Percentiles rank a stretch among this genome's conserved stretches.
Evolutionary conservation across 2,797 vertebrate genomes (phyloP).

Genomic region (Corythornis leucogaster): DNA sequence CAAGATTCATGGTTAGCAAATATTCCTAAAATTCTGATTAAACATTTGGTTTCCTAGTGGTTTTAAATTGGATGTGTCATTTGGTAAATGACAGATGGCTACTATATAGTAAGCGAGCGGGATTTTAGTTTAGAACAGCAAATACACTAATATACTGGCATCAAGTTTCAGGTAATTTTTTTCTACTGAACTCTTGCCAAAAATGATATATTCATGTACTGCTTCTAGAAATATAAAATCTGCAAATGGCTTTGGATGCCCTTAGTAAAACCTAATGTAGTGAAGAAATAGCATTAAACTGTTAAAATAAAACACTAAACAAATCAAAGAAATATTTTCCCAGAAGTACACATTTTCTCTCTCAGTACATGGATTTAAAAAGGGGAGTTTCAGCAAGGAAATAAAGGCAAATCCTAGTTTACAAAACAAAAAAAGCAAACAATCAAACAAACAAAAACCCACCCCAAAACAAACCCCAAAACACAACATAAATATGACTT

Average conservation of each 20-base stretch:
- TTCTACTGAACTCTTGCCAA: conserved; percentile 55
- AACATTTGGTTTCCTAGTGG: conserved; percentile 60
- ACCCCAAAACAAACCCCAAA: background rate
- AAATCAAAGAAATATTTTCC: background rate
- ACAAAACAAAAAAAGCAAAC: background rate
- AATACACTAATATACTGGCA: conserved; percentile 30
- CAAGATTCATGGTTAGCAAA: conserved; percentile 52
- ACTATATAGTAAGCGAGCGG: background rate
- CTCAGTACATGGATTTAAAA: background rate
- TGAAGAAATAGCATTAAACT: background rate
- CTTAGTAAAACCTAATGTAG: background rate
- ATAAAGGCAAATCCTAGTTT: background rate
- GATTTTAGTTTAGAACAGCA: conserved; percentile 66
- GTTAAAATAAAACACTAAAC: background rate
- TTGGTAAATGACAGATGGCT: conserved; percentile 59
- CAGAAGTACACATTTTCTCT: background rate
- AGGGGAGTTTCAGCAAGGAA: background rate
- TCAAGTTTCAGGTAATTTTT: conserved; percentile 37
- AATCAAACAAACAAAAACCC: no score
- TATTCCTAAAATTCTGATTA: conserved; percentile 65
- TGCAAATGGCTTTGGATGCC: background rate
- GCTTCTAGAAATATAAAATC: background rate
- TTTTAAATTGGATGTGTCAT: conserved; percentile 69
- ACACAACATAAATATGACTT: background rate
- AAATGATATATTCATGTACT: background rate